Evolutionary conservation across 2,113 vertebrate genomes (phyloP), one percentile per base, ranked within the genome.

Genomic region (Archocentrus centrarchus): DNA sequence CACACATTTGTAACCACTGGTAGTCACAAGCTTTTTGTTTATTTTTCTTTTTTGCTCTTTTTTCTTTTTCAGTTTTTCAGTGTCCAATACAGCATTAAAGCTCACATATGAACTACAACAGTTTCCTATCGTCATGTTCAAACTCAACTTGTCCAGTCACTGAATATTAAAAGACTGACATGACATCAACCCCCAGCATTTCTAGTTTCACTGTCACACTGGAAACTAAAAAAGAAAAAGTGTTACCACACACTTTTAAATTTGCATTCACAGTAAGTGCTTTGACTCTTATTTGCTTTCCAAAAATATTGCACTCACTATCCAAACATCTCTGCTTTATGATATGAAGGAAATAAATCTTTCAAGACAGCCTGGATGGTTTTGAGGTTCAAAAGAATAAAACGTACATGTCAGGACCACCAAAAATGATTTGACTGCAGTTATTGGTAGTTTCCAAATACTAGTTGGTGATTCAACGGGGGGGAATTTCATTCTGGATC

Each of bases 361-460:
- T 63, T 60, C 53, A 77, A 1, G 50, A 84, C 59, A 85, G 68
- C 77, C 27, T 77, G 61, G 81, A 85, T 59, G 80, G 79, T 76
- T 84, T 88, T 79, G 68, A 89, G 78, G 86, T 89, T 89, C 44
- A 86, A 82, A 91, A 84, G 75, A 14, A 76, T 76, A 61, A 85
- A 59, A 60, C 14, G 30, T 80, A 81, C 76, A 85, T 86, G 80
- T 88, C 88, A 64, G 77, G 83, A 79, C 64, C 61, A 83, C 82
- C 86, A 87, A 91, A 35, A 89, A 86, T 32, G 24, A 39, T 59
- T 86, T 84, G 80, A 91, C 75, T 82, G 7, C 55, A 88, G 55
- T 83, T 82, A 93, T 47, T 88, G 88, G 63, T 82, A 84, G 78
- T 62, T 90, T 90, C 87, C 80, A 93, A 88, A 83, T 30, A 39